These are phyloP conservation scores for Aplocera efformata DNA, from an alignment of 2,888 invertebrate genomes.

Conservation along the genomic window DNA sequence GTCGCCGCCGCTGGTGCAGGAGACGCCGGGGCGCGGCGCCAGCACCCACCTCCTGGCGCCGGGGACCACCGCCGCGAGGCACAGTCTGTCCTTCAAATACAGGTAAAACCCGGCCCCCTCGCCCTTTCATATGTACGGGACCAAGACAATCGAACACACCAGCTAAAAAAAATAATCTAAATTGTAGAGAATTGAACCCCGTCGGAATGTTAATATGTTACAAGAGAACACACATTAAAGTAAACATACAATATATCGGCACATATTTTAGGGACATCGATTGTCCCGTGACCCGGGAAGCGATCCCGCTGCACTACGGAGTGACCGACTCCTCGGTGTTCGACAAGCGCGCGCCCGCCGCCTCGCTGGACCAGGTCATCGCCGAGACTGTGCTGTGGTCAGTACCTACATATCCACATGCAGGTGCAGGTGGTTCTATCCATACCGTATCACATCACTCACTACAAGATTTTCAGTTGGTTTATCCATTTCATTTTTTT, in stretches of 20 bases:
- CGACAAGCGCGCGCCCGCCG: slow-evolving; percentile 48
- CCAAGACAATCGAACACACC: too few relatives aligned
- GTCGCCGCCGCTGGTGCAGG: slow-evolving; percentile 42
- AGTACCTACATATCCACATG: too few relatives aligned
- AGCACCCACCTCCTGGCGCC: slow-evolving; percentile 54
- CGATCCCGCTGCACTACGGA: slow-evolving; percentile 63
- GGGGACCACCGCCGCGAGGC: slow-evolving; percentile 59
- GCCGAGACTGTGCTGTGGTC: slow-evolving; percentile 43
- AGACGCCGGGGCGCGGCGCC: slow-evolving; percentile 53
- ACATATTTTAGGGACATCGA: slow-evolving; percentile 48
- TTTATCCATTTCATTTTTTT: too few relatives aligned
- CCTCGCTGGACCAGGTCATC: slow-evolving; percentile 47
- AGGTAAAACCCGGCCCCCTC: slow-evolving; percentile 35
- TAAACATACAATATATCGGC: too few relatives aligned
- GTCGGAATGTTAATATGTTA: too few relatives aligned
- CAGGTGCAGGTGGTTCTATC: too few relatives aligned
- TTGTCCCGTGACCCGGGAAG: slow-evolving; percentile 59
- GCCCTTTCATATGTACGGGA: too few relatives aligned
- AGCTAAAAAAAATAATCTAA: too few relatives aligned
- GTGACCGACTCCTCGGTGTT: slow-evolving; percentile 65
- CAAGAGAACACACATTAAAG: too few relatives aligned
- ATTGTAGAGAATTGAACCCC: too few relatives aligned
- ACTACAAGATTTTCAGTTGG: too few relatives aligned
- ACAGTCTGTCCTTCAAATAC: slow-evolving; percentile 60
- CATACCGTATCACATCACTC: too few relatives aligned